A percentile compares a stretch with the other conserved stretches of the same genome.
Evolutionary conservation across 2,888 invertebrate genomes (phyloP).

Genomic region (Prosopocoilus inquinatus): DNA sequence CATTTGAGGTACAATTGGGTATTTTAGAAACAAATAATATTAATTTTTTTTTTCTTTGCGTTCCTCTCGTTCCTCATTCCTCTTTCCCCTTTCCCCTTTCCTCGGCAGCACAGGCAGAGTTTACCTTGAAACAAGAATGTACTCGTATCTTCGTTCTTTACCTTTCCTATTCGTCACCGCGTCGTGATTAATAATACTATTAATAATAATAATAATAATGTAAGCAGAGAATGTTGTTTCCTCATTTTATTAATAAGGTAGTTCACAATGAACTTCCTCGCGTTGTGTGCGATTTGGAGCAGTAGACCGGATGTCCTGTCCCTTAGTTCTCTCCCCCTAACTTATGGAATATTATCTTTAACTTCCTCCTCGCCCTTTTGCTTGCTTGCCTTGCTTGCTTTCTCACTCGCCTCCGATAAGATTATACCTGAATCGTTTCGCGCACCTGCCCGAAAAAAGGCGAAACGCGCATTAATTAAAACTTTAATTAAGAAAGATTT

Average conservation of each 20-base stretch:
- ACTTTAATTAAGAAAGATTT: constrained; percentile 32
- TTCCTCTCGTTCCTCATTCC: too few species aligned
- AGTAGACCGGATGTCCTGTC: constrained; percentile 37
- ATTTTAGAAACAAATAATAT: constrained; percentile 14
- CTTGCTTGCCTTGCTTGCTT: constrained; percentile 7
- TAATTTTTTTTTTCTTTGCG: constrained; percentile 10
- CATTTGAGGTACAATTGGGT: constrained; percentile 7
- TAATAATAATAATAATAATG: too few species aligned
- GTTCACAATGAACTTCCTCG: constrained; percentile 29
- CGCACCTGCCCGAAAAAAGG: not conserved
- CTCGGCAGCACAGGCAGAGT: too few species aligned
- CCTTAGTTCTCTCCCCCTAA: constrained; percentile 28
- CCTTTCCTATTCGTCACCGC: not conserved
- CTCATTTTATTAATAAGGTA: constrained; percentile 7
- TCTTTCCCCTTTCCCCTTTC: not conserved
- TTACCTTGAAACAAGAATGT: constrained; percentile 1
- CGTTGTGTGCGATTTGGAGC: constrained; percentile 29
- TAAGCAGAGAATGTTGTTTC: constrained; percentile 1
- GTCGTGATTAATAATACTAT: not conserved
- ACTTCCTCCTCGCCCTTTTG: constrained; percentile 28
- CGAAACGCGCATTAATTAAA: constrained; percentile 4
- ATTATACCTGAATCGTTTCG: constrained; percentile 20
- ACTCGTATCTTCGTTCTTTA: not conserved
- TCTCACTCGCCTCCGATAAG: constrained; percentile 21
- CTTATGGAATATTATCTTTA: constrained; percentile 32